These are phyloP conservation scores for Strix aluco DNA, from an alignment of 2,113 vertebrate species.

Conservation along the genomic window DNA sequence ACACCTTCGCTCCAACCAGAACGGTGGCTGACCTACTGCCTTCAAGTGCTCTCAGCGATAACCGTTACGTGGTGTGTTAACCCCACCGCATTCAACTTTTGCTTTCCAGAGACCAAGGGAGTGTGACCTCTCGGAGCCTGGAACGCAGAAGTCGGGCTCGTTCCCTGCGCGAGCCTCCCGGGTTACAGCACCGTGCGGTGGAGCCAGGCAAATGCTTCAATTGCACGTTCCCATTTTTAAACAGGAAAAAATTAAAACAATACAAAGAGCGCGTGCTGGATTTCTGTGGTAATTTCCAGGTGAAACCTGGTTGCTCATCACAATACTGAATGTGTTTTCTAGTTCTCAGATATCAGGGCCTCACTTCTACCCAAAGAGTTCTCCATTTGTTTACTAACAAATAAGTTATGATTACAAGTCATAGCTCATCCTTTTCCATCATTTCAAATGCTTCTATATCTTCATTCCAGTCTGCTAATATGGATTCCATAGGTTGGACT, in stretches of 20 bases:
- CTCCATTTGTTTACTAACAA: conserved; percentile 63
- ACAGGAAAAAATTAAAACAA: conserved; percentile 53
- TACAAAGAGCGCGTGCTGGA: conserved; percentile 58
- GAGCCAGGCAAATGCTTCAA: conserved; percentile 32
- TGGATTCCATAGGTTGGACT: conserved; percentile 86
- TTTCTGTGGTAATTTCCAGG: conserved; percentile 46
- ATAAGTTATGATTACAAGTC: conserved; percentile 76
- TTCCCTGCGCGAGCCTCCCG: neutral
- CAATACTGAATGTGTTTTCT: conserved; percentile 61
- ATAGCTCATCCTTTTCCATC: conserved; percentile 99
- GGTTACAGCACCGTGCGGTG: neutral
- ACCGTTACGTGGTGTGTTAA: neutral
- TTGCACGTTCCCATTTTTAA: conserved; percentile 65
- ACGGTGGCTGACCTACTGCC: neutral
- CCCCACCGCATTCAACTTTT: neutral
- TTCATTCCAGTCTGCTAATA: conserved; percentile 97
- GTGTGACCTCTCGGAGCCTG: neutral
- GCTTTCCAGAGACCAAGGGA: neutral
- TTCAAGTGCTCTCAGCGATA: neutral
- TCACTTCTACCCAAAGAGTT: conserved; percentile 60
- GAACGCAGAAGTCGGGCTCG: neutral
- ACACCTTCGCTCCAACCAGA: neutral
- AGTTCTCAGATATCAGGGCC: conserved; percentile 46
- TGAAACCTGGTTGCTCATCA: conserved; percentile 57
- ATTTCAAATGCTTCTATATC: conserved; percentile 98